Percentiles rank a stretch among this genome's conserved stretches.
Conservation (phyloP, 2,888 invertebrate species). For the Troilus luridus region DNA sequence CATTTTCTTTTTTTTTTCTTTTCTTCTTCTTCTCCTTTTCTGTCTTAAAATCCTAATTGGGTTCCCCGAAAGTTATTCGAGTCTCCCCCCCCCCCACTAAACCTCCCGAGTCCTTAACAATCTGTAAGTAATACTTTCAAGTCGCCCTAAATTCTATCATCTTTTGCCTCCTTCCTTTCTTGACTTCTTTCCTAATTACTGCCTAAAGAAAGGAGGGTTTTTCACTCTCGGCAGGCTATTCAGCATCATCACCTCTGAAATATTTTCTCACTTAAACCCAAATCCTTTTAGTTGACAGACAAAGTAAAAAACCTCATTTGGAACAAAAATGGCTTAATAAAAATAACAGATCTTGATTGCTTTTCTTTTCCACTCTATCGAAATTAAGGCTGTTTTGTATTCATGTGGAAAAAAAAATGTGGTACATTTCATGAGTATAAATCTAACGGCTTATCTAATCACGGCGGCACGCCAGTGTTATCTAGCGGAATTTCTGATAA, state of each 20-base stretch:
- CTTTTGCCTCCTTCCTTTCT: background rate
- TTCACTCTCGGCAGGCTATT: background rate
- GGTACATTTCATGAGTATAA: no score
- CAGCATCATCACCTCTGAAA: background rate
- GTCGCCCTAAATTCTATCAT: background rate
- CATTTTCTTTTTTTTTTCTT: background rate
- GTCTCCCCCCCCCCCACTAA: background rate
- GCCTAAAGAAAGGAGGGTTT: background rate
- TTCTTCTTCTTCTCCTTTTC: background rate
- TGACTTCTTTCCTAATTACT: background rate
- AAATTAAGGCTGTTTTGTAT: no score
- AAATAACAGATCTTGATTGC: no score
- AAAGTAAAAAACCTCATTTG: conserved; percentile 54
- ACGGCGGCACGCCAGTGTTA: no score
- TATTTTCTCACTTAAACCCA: background rate
- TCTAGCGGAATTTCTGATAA: no score
- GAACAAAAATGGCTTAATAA: no score
- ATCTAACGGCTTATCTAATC: no score
- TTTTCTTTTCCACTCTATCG: no score
- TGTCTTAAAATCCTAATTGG: background rate
- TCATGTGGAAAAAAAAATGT: no score
- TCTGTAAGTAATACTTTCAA: background rate
- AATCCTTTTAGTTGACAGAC: background rate
- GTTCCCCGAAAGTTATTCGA: background rate
- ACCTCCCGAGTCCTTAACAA: background rate